A percentile compares a stretch with the other conserved stretches of the same genome.
Conservation (phyloP, 1,140 invertebrate species). For the Ceratina australensis region DNA sequence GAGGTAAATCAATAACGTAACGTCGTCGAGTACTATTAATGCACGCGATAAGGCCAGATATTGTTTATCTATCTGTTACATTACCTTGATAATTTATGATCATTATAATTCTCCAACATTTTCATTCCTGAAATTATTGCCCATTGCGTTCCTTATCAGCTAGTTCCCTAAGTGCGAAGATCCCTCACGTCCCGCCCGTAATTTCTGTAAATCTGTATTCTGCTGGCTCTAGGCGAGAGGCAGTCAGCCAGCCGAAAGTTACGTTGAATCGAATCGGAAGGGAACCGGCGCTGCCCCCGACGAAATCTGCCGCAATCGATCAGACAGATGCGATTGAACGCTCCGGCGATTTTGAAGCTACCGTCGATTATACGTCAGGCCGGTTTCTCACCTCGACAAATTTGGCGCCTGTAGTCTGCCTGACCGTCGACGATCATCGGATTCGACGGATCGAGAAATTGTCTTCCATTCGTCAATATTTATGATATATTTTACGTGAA, state of each 20-base stretch:
- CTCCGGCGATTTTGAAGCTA: constrained; percentile 41
- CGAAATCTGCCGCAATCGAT: constrained; percentile 60
- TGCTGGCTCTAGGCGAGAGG: constrained; percentile 39
- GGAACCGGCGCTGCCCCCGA: constrained; percentile 23
- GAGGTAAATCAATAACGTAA: background rate
- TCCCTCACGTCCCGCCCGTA: no score
- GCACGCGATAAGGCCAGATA: no score
- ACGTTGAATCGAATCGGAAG: constrained; percentile 22
- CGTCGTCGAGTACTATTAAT: no score
- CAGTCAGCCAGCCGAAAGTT: constrained; percentile 40
- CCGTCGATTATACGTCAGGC: constrained; percentile 9
- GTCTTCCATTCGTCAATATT: constrained; percentile 24
- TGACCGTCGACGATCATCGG: constrained; percentile 34
- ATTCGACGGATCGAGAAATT: constrained; percentile 51
- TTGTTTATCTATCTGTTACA: no score
- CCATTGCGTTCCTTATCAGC: no score
- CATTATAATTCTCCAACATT: no score
- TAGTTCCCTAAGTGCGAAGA: no score
- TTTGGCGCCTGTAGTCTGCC: constrained; percentile 31
- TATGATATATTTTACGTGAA: no score
- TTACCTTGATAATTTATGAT: no score
- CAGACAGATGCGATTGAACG: constrained; percentile 50
- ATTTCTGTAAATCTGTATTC: background rate
- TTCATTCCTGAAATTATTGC: no score
- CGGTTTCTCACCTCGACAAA: constrained; percentile 23